Evolutionary conservation across 1,140 invertebrate genomes (phyloP).

Genomic region (Euura saliciscinereae): DNA sequence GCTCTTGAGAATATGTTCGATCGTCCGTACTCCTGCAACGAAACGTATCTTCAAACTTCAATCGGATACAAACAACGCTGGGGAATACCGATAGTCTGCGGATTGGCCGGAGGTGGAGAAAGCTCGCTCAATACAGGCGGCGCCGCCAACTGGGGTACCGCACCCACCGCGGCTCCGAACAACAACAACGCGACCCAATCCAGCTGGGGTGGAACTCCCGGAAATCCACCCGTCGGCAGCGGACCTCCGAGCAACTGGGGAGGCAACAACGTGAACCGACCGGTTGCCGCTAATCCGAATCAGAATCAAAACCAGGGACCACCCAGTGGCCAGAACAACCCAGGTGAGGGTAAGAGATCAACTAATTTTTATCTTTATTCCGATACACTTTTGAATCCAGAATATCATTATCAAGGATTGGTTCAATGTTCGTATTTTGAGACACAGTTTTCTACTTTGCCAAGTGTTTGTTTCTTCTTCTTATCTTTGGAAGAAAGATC

Average conservation of each 20-base stretch:
- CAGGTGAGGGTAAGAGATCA: constrained; percentile 33
- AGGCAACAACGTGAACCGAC: constrained; percentile 50
- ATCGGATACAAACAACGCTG: constrained; percentile 56
- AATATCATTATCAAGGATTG: too few species aligned
- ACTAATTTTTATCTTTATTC: background rate
- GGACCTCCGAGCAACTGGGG: constrained; percentile 53
- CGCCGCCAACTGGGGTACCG: constrained; percentile 75
- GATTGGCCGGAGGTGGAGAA: constrained; percentile 78
- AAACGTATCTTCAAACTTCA: constrained; percentile 30
- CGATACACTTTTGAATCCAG: too few species aligned
- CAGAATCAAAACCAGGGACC: constrained; percentile 54
- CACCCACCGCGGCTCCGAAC: constrained; percentile 66
- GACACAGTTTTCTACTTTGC: too few species aligned
- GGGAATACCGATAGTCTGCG: constrained; percentile 65
- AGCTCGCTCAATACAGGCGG: constrained; percentile 74
- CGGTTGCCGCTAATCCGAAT: constrained; percentile 53
- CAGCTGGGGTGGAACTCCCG: constrained; percentile 62
- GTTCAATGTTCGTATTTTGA: too few species aligned
- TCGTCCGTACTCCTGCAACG: constrained; percentile 8
- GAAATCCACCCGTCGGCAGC: constrained; percentile 53
- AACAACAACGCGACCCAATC: constrained; percentile 64
- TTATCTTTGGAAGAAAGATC: too few species aligned
- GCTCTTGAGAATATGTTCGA: constrained; percentile 39
- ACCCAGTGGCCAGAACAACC: constrained; percentile 49
- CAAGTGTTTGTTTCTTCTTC: too few species aligned